Evolutionary conservation across 2,888 invertebrate genomes (phyloP), one percentile per base, ranked within the genome.

Genomic region (Rhynchonema sp.): DNA sequence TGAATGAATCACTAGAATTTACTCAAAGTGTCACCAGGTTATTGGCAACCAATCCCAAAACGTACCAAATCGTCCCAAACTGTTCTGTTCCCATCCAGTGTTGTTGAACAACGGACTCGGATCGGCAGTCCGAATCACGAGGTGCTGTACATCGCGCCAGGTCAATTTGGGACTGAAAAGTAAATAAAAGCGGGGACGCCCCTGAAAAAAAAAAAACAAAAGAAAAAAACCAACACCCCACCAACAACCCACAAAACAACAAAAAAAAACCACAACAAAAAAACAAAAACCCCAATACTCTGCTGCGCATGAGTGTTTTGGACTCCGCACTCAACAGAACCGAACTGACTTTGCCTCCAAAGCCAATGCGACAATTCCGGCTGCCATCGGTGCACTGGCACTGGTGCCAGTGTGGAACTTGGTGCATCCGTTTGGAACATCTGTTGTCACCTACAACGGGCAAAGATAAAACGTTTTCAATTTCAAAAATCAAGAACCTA

Each of bases 131-230:
- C 88, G 80, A 2, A 91, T 87, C 27, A 90, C 89, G 66, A 91
- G 79, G 74, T 91, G 89, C 76, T 94, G 94, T 84, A 94, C 86
- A 76, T 94, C 94, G 69, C 94, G 80, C 94, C 94, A 94, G 0
- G 91, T 90, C 38, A 94, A 77, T 52, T 82, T 81, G 3, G 89
- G 86, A 74, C 74, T 75, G 65, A 38, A 38, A 38, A 17, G 9
- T 38, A 13, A 38, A 38, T 38, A 6, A 38, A 38, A 17, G 38
- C 38, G 6, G 38, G 9, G 17, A 38, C 38, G 38, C n/a, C n/a
- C n/a, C n/a, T n/a, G n/a, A n/a, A n/a, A n/a, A n/a, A n/a, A n/a
- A n/a, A n/a, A n/a, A n/a, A n/a, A n/a, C n/a, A n/a, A n/a, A n/a
- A n/a, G n/a, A n/a, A n/a, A n/a, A n/a, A n/a, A n/a, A n/a, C n/a